These are phyloP conservation scores for Ceyx melanurus DNA, from an alignment of 2,113 vertebrate species.

Conservation along the genomic window DNA sequence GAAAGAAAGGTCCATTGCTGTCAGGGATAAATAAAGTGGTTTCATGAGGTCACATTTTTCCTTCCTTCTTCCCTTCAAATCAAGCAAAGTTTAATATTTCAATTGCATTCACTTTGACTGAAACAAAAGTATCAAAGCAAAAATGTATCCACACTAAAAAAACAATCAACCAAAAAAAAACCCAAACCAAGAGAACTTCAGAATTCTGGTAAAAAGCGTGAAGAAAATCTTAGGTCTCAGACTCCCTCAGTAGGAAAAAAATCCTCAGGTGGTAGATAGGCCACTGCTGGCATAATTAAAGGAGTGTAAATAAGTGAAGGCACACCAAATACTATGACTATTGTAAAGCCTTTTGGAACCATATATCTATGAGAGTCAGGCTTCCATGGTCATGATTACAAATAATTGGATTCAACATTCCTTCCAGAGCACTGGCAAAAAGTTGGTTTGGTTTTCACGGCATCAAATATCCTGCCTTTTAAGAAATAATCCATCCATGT, in stretches of 20 bases:
- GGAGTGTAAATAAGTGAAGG: not conserved
- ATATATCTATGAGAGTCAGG: not conserved
- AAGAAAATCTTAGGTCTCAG: not conserved
- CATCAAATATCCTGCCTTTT: not conserved
- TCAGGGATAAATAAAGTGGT: not conserved
- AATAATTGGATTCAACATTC: not conserved
- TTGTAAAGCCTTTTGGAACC: not conserved
- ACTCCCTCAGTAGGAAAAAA: not conserved
- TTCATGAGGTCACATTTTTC: not conserved
- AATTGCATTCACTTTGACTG: not conserved
- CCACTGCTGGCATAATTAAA: not conserved
- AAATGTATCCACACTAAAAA: not conserved
- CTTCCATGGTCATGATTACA: not conserved
- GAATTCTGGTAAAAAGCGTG: not conserved
- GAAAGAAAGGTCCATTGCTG: not conserved
- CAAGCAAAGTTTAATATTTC: not conserved
- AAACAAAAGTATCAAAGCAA: not conserved
- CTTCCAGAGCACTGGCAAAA: not conserved
- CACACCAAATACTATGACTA: not conserved
- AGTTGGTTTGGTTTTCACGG: not conserved
- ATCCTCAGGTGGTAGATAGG: not conserved
- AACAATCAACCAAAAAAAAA: no score
- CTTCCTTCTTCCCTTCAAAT: not conserved
- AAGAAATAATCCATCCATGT: not conserved
- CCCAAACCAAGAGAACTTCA: not conserved